These are phyloP conservation scores for Eupelmus urozonus DNA, from an alignment of 2,888 invertebrate species.

Conservation along the genomic window DNA sequence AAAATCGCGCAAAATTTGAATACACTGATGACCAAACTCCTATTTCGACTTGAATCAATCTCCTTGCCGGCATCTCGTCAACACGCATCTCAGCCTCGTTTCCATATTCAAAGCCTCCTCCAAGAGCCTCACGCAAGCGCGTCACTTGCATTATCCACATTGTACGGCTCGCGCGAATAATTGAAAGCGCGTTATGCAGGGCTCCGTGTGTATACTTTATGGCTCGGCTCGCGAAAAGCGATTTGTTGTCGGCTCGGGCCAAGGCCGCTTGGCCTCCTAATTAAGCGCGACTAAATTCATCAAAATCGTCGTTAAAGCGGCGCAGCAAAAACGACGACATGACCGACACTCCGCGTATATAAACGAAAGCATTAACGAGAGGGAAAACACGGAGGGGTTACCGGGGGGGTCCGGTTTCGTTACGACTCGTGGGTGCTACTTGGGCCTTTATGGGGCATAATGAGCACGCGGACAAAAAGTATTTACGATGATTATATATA, in stretches of 20 bases:
- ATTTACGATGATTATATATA: too few species aligned
- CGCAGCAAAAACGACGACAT: constrained; percentile 2
- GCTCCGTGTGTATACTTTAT: constrained; percentile 16
- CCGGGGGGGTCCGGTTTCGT: too few species aligned
- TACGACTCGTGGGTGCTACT: too few species aligned
- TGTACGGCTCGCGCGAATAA: constrained; percentile 4
- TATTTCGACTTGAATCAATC: not conserved
- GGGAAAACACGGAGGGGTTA: not conserved
- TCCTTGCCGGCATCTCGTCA: not conserved
- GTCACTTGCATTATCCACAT: not conserved
- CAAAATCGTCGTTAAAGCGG: constrained; percentile 68
- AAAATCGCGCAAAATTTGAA: constrained; percentile 20
- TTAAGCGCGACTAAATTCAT: constrained; percentile 72
- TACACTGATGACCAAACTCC: not conserved
- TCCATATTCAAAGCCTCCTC: not conserved
- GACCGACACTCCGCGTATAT: not conserved
- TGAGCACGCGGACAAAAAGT: too few species aligned
- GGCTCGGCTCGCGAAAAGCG: not conserved
- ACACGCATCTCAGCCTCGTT: not conserved
- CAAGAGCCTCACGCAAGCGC: not conserved
- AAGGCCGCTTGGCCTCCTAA: constrained; percentile 70
- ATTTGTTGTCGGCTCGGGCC: constrained; percentile 27
- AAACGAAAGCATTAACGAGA: constrained; percentile 27
- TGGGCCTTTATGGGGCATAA: too few species aligned
- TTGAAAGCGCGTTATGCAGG: constrained; percentile 17